phyloP scores from a whole-genome alignment of 2,113 vertebrate genomes.

The Triplophysa siluroides region DNA sequence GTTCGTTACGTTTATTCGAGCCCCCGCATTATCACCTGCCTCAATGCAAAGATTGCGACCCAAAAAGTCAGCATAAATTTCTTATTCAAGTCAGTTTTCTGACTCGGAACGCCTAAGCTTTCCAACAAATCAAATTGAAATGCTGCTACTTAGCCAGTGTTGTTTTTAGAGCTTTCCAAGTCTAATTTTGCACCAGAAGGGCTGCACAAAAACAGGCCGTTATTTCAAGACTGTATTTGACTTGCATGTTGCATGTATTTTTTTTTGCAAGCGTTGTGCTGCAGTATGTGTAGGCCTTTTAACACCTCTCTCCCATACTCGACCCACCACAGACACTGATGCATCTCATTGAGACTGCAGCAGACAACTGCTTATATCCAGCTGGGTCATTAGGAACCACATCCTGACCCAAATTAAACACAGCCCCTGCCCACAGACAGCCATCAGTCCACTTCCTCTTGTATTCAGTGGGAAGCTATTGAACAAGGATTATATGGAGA shows the following conservation, averaged over 20 bases:
- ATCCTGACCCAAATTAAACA: slow-evolving; percentile 36
- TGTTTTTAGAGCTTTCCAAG: slow-evolving; percentile 9
- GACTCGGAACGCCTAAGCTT: background rate
- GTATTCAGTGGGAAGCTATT: slow-evolving; percentile 2
- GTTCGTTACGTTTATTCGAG: slow-evolving; percentile 3
- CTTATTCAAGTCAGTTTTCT: background rate
- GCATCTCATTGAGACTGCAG: slow-evolving; percentile 5
- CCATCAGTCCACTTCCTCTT: slow-evolving; percentile 5
- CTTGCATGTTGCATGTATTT: background rate
- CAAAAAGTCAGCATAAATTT: slow-evolving; percentile 16
- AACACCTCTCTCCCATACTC: slow-evolving; percentile 20
- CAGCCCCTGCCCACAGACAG: slow-evolving; percentile 31
- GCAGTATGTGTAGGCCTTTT: background rate
- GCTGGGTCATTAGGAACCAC: slow-evolving; percentile 34
- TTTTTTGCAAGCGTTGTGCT: background rate
- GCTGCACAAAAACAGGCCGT: background rate
- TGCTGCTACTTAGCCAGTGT: slow-evolving; percentile 20
- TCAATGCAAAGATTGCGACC: background rate
- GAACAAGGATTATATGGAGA: background rate
- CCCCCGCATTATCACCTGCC: slow-evolving; percentile 18
- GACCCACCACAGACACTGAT: slow-evolving; percentile 31
- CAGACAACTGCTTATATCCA: slow-evolving; percentile 29
- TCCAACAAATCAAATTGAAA: slow-evolving; percentile 23
- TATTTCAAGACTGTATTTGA: background rate
- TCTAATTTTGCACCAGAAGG: slow-evolving; percentile 3